phyloP scores from a whole-genome alignment of 1,140 invertebrate species.

The Drosophila eugracilis region DNA sequence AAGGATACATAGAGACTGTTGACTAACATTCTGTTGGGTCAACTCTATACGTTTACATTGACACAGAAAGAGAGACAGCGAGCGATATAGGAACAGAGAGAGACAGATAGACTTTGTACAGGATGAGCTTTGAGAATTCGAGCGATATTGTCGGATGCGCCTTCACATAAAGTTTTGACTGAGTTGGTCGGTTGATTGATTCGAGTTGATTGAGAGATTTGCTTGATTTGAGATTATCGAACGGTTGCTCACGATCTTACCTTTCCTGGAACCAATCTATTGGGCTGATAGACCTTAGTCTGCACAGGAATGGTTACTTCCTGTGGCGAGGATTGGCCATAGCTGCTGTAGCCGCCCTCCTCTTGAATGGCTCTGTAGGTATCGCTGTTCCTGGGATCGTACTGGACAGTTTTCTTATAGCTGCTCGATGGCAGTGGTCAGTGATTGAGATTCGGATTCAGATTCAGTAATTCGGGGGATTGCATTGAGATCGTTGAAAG shows the following conservation, averaged over 20 bases:
- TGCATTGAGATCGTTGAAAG: conserved; percentile 78
- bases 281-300: conserved; percentile 90
- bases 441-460: conserved; percentile 18
- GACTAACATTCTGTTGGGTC: conserved; percentile 51
- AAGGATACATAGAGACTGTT: conserved; percentile 42
- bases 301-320: conserved; percentile 88
- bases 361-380: conserved; percentile 93
- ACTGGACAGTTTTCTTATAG: conserved; percentile 90
- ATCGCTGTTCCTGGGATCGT: conserved; percentile 93
- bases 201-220: conserved; percentile 37
- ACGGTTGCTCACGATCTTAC: conserved; percentile 84
- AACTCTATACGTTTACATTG: conserved; percentile 53
- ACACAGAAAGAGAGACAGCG: conserved; percentile 50
- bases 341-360: conserved; percentile 86
- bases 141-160: conserved; percentile 36
- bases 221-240: conserved; percentile 32
- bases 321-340: conserved; percentile 86
- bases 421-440: conserved; percentile 66
- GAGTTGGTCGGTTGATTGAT: conserved; percentile 31
- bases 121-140: conserved; percentile 35
- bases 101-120: conserved; percentile 49
- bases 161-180: conserved; percentile 56
- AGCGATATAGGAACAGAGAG: conserved; percentile 42
- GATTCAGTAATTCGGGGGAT: conserved; percentile 42
- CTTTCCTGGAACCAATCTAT: conserved; percentile 86